Conservation (phyloP, 2,888 invertebrate genomes). For the Pheosia gnoma region DNA sequence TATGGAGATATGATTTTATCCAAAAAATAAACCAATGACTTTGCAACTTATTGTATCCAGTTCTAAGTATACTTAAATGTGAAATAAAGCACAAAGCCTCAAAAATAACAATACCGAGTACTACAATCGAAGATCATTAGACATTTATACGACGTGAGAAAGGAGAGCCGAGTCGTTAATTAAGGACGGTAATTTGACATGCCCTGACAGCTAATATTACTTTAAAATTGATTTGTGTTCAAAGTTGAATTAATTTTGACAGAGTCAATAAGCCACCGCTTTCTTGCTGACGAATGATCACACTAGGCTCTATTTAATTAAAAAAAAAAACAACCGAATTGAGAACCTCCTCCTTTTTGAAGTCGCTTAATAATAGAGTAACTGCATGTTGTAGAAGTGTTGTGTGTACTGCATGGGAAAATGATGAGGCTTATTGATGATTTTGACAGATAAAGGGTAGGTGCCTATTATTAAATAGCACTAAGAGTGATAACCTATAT, state of each 20-base stretch:
- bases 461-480: too few species aligned
- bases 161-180: slow-evolving; percentile 69
- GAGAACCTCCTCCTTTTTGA: too few species aligned
- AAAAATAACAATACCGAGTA: slow-evolving; percentile 53
- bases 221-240: slow-evolving; percentile 82
- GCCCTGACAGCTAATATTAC: slow-evolving; percentile 79
- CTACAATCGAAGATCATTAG: slow-evolving; percentile 51
- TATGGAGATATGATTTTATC: too few species aligned
- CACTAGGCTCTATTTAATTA: slow-evolving; percentile 29
- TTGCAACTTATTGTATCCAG: background rate
- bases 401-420: slow-evolving; percentile 9
- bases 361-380: slow-evolving; percentile 26
- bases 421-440: slow-evolving; percentile 8
- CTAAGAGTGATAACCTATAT: too few species aligned
- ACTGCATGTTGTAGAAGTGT: slow-evolving; percentile 5
- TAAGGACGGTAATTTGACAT: slow-evolving; percentile 78
- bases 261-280: slow-evolving; percentile 81
- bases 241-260: slow-evolving; percentile 82
- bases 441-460: background rate
- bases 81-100: slow-evolving; percentile 40
- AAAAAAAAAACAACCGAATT: too few species aligned
- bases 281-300: slow-evolving; percentile 52
- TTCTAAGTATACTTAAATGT: slow-evolving; percentile 13
- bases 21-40: background rate
- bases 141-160: slow-evolving; percentile 69